These are phyloP conservation scores for Eutolmus rufibarbis DNA, from an alignment of 2,888 invertebrate genomes.

Conservation along the genomic window DNA sequence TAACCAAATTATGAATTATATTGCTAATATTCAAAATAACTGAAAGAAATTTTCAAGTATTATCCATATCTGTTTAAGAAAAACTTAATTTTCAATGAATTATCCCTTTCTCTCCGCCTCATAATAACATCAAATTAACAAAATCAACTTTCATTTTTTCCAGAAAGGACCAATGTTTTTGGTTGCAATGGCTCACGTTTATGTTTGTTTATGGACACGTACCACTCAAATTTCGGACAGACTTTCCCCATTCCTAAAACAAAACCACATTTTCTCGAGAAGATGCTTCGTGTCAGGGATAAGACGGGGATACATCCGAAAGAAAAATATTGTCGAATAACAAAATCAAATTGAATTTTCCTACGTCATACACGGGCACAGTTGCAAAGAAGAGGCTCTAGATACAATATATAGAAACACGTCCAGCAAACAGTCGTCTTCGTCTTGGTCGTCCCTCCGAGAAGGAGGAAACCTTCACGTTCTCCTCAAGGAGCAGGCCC, in stretches of 20 bases:
- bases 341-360: slow-evolving; percentile 16
- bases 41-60: too few relatives aligned
- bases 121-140: slow-evolving; percentile 17
- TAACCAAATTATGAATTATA: too few relatives aligned
- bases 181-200: not conserved
- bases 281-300: not conserved
- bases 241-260: not conserved
- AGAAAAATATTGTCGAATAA: not conserved
- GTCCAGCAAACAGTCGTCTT: not conserved
- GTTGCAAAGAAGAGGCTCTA: not conserved
- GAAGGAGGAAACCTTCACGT: not conserved
- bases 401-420: not conserved
- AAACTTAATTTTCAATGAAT: not conserved
- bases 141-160: slow-evolving; percentile 1
- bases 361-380: not conserved
- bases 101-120: not conserved
- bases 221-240: slow-evolving; percentile 1
- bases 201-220: slow-evolving; percentile 22
- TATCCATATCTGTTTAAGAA: too few relatives aligned
- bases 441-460: not conserved
- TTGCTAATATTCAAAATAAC: too few relatives aligned
- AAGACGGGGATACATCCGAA: not conserved
- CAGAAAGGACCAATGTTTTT: not conserved
- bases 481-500: not conserved
- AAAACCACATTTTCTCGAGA: not conserved